Base-by-base conservation (phyloP, 2,888 invertebrate genomes). In the Drosophila anomalata region DNA sequence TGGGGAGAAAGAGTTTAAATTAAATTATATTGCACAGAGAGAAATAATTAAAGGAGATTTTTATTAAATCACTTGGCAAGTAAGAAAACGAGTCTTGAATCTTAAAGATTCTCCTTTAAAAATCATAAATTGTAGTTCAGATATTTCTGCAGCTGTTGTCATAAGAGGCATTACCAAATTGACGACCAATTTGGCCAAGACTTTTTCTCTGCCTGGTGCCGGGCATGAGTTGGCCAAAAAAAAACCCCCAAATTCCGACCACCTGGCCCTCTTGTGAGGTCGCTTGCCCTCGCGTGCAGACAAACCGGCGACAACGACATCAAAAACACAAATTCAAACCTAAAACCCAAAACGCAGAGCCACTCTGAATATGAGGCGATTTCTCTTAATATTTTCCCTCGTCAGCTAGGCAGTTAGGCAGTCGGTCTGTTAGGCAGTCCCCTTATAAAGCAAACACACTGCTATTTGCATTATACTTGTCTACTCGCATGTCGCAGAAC, bases 401-500 rank as follows among this genome's bases (percentile, higher is more conserved):
- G 14, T 9, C 51, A 12, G 3, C 3, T 7, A 12, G 12, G 12
- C 14, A 20, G 31, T 31, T 14, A 4, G 12, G 24, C 29, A 29
- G 29, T 3, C 29, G 2, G 8, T 29, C 29, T 9, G 29, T 29
- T 29, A 29, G 29, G 7, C 29, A 33, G 33, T 33, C 12, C 12
- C 33, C 33, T 12, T n/a, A 41, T 12, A 29, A 24, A 24, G 29
- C 24, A 31, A 26, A n/a, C 48, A 33, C 55, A 42, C 52, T 76
- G 17, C 31, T 62, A 72, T 77, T 77, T 77, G 58, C 75, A 77
- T 79, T 68, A 63, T 68, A 47, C 65, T 54, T 65, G 65, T 42
- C 33, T 46, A 68, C 63, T 77, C 73, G 80, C 80, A 73, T 78
- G 81, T 75, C 75, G 58, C 70, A 42, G 51, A 71, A 60, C 46